phyloP scores from a whole-genome alignment of 2,888 invertebrate species.

The Tinea trinotella region DNA sequence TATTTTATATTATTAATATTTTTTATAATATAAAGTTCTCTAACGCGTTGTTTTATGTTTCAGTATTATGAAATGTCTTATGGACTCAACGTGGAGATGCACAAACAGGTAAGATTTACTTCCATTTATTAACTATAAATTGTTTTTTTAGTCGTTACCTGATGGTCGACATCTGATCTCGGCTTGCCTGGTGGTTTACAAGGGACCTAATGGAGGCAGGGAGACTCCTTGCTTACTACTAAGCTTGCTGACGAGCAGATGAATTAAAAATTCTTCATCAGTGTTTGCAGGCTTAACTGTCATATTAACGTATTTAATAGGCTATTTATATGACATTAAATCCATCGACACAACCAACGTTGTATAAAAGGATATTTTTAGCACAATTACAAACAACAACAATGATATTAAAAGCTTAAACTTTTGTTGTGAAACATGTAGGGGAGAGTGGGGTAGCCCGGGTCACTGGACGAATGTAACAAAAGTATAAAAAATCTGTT shows the following conservation, averaged over 20 bases:
- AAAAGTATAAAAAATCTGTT: slow-evolving; percentile 52
- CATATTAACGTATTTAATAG: too few species aligned
- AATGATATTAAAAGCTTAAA: slow-evolving; percentile 10
- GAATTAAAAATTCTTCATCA: too few species aligned
- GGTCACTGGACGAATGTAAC: slow-evolving; percentile 15
- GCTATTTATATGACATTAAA: background rate
- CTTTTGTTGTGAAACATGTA: slow-evolving; percentile 8
- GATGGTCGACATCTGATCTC: too few species aligned
- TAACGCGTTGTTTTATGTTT: slow-evolving; percentile 66
- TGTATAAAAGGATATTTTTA: background rate
- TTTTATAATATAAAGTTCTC: too few species aligned
- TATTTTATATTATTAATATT: too few species aligned
- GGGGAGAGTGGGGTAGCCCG: slow-evolving; percentile 9
- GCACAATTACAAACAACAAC: slow-evolving; percentile 3
- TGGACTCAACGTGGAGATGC: slow-evolving; percentile 97
- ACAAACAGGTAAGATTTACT: slow-evolving; percentile 87
- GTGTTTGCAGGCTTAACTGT: too few species aligned
- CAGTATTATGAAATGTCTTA: slow-evolving; percentile 99
- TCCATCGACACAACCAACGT: background rate
- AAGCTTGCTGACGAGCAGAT: too few species aligned
- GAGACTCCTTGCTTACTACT: too few species aligned
- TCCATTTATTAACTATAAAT: slow-evolving; percentile 22
- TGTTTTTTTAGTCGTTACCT: slow-evolving; percentile 12
- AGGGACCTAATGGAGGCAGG: too few species aligned
- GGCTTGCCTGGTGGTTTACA: too few species aligned